Conservation (phyloP, 2,113 vertebrate genomes). For the Nycticryphes semicollaris region DNA sequence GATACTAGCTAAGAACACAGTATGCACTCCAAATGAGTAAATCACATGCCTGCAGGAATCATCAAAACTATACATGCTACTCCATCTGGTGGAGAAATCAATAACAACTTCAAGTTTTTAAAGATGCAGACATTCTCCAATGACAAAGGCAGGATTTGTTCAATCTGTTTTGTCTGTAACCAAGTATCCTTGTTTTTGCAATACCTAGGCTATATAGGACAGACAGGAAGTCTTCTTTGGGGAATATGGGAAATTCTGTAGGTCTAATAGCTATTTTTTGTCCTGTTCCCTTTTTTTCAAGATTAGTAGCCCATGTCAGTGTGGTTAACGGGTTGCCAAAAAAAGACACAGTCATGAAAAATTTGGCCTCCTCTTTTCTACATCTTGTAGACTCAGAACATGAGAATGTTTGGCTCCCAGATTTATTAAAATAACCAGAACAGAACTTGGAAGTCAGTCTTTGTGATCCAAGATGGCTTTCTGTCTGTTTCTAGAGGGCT, state of each 20-base stretch:
- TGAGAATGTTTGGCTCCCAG: neutral
- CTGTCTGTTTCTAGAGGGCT: neutral
- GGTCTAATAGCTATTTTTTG: neutral
- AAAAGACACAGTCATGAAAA: neutral
- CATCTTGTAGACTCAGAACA: neutral
- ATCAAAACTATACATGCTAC: slow-evolving; percentile 48
- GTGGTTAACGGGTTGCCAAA: neutral
- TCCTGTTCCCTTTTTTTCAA: neutral
- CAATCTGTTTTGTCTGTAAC: neutral
- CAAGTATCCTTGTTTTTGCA: neutral
- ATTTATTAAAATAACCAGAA: neutral
- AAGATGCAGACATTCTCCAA: neutral
- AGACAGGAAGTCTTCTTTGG: neutral
- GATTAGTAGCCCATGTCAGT: neutral
- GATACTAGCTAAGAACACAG: neutral
- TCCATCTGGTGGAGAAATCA: slow-evolving; percentile 66
- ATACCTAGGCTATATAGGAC: neutral
- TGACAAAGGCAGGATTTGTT: neutral
- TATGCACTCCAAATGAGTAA: neutral
- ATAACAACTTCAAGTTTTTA: slow-evolving; percentile 27
- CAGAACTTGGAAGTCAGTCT: neutral
- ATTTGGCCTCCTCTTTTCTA: neutral
- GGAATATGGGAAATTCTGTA: neutral
- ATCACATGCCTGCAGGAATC: neutral
- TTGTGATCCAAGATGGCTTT: neutral